Evolutionary conservation across 2,888 invertebrate genomes (phyloP), one percentile per base, ranked within the genome.

Genomic region (Drosophila neoperkinsi): DNA sequence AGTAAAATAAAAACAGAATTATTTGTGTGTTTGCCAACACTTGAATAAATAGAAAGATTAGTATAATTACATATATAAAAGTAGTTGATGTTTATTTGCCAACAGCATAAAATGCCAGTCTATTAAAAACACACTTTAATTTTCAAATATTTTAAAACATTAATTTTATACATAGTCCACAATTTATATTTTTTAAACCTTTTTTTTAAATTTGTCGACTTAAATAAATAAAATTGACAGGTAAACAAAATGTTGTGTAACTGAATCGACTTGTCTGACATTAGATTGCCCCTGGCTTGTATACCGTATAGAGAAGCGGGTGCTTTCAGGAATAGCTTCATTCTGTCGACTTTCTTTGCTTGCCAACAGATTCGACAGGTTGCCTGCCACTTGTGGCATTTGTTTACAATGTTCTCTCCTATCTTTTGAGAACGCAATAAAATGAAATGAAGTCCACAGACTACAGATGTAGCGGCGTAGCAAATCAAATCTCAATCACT

Each of bases 351-450:
- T 58, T 61, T 41, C 49, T 21, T 58, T 50, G 18, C 18, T 28
- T 10, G 18, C 28, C 51, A 38, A 41, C 5, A 21, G 25, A 43
- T 55, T n/a, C 30, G 21, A 53, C 56, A 61, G 73, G 51, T 60
- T 56, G 59, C 36, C 34, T 30, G 21, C 46, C 46, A 25, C 41
- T 55, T 30, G 41, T 34, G 69, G 34, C 41, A 43, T 41, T 57
- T 81, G 56, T 86, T 76, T 78, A 83, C 84, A 50, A 50, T 58
- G 52, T 16, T 38, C 28, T 10, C n/a, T 50, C 82, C 82, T 81
- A 81, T 76, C 73, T 71, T 68, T 73, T 65, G 36, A 16, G 64
- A 75, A 71, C 68, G 56, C 72, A 78, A 64, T 60, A 61, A 66
- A 73, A 71, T 36, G 31, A 71, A 77, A 65, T 61, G 30, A 60